Evolutionary conservation across 2,888 invertebrate genomes (phyloP), one percentile per base, ranked within the genome.

Genomic region (Chironomus tentans): DNA sequence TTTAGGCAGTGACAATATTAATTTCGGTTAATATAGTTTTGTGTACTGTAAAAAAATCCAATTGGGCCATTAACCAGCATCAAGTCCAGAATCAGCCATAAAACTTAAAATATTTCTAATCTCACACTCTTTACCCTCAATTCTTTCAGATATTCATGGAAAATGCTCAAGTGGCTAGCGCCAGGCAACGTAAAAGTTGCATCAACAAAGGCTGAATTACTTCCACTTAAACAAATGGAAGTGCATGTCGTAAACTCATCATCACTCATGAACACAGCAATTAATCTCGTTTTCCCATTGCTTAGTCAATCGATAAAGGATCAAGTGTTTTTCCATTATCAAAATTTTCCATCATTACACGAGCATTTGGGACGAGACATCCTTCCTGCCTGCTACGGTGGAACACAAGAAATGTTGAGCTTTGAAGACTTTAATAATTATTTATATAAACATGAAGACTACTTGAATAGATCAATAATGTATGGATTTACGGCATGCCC

Each of bases 321-420:
- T 12, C 70, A 70, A 76, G 62, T 82, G 48, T 79, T 79, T 56
- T 81, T 80, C 3, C 83, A 83, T 77, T 82, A 81, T 2, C 80
- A 80, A 68, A 81, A 82, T 76, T 79, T 81, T 46, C 79, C 78
- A 61, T 83, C 83, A 77, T 76, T 83, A 18, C 79, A 80, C 2
- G 80, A 82, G 2, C 81, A 82, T 79, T 73, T 82, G 50, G 83
- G 83, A 4, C 80, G 80, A 69, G 82, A 83, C 50, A 77, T 78
- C 72, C 77, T 82, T 47, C 83, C 83, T 5, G 81, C 79, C 7
- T 80, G 81, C 78, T 83, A 82, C 77, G 83, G 83, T 0, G 83
- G 83, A 0, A 81, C 82, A 2, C 78, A 78, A 4, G 74, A 79
- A 3, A 82, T 83, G 79, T 13, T 71, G 4, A 48, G 69, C 3